A percentile compares a stretch with the other conserved stretches of the same genome.
These are phyloP conservation scores for Peribatodes rhomboidaria DNA, from an alignment of 2,888 invertebrate species.

Conservation along the genomic window DNA sequence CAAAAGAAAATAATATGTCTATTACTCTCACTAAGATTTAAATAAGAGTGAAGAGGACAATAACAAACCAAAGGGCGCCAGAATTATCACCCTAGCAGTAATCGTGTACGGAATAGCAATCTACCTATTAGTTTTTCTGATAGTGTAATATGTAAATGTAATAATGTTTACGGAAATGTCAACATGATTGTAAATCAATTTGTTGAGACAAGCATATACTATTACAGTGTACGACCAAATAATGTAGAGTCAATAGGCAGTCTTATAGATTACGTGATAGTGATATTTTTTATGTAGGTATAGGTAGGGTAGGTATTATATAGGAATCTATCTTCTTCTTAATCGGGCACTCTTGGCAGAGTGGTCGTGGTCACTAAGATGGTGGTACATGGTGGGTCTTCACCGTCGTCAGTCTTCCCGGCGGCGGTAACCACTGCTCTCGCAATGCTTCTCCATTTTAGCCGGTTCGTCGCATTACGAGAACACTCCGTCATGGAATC, in stretches of 20 bases:
- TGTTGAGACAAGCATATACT: neutral
- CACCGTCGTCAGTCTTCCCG: too few relatives aligned
- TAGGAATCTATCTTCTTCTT: too few relatives aligned
- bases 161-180: slow-evolving; percentile 30
- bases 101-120: slow-evolving; percentile 55
- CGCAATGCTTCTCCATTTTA: too few relatives aligned
- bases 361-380: too few relatives aligned
- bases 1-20: neutral
- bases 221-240: neutral
- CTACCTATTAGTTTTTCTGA: slow-evolving; percentile 55
- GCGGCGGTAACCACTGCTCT: too few relatives aligned
- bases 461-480: too few relatives aligned
- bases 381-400: too few relatives aligned
- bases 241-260: neutral
- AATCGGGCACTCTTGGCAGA: too few relatives aligned
- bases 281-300: too few relatives aligned
- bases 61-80: neutral
- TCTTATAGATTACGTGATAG: neutral
- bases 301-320: too few relatives aligned
- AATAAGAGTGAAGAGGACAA: neutral
- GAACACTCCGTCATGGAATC: too few relatives aligned
- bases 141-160: slow-evolving; percentile 58
- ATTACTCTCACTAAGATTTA: neutral
- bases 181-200: neutral
- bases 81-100: neutral